Base-by-base conservation (phyloP, 2,888 invertebrate species). In the Nomada fabriciana region DNA sequence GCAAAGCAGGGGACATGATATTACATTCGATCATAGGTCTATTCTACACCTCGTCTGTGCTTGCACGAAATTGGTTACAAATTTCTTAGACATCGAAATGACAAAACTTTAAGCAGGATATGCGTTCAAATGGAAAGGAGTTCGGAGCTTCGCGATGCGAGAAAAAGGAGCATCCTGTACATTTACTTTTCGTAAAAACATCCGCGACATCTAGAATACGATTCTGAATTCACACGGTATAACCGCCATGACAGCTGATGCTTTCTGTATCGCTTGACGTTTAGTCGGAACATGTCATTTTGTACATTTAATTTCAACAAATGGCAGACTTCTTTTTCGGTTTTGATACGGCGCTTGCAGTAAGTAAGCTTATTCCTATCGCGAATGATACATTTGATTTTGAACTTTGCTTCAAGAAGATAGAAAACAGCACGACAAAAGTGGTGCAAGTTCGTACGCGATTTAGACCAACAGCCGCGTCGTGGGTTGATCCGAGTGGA, bases 311-410 rank as follows among this genome's bases (percentile, higher is more conserved):
- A 90, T 91, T 91, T 88, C 88, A 84, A 90, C 93, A 94, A 96
- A 97, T 97, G 97, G 97, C 97, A 96, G 96, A 97, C 96, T 96
- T 97, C 95, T 97, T 97, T 96, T 97, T 97, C 96, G 97, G 96
- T 95, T 97, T 97, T 95, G 96, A 97, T 95, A 96, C 97, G 94
- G 95, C 96, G 94, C 93, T 96, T 95, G 96, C 96, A 95, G 97
- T 97, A 95, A 97, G 96, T 95, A 93, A 42, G 86, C 73, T 36
- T 7, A 20, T 18, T 15, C 29, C 65, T 61, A n/a, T 15, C 57
- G 61, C 50, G 63, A 55, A 20, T 13, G 10, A 15, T 63, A 59
- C 2, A 11, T 10, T 43, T 23, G 7, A 0, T 65, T 57, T 42
- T 15, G 15, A 29, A 23, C 65, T 68, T 36, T 59, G 13, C 57